phyloP scores from a whole-genome alignment of 64 coral and sea anemone species.

The Porites australiensis region DNA sequence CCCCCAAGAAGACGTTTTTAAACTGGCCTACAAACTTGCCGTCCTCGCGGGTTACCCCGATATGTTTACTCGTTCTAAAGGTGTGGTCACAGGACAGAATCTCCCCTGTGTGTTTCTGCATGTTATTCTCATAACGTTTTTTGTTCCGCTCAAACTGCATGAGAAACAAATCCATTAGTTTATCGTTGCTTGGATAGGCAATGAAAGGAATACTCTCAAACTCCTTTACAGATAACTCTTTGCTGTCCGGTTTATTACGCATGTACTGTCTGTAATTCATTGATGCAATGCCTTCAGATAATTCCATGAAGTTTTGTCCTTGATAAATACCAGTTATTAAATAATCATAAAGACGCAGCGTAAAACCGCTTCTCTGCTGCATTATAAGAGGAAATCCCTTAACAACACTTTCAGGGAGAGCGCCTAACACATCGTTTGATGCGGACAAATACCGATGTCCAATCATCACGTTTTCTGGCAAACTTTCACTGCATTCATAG shows the following conservation, averaged over 20 bases:
- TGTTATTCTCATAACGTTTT: constrained; percentile 33
- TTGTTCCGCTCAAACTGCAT: constrained; percentile 39
- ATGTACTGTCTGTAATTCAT: constrained; percentile 56
- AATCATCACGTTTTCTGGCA: not conserved
- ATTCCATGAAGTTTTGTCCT: too few species aligned
- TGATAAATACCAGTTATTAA: constrained; percentile 42
- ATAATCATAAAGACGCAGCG: constrained; percentile 48
- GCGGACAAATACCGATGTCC: constrained; percentile 70
- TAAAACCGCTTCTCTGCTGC: constrained; percentile 63
- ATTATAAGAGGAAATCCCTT: constrained; percentile 21
- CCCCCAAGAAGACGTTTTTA: constrained; percentile 67
- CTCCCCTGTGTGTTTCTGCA: constrained; percentile 30
- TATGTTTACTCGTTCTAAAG: too few species aligned
- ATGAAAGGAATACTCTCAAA: too few species aligned
- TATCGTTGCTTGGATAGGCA: constrained; percentile 72
- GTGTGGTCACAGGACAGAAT: constrained; percentile 46
- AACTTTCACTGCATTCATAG: constrained; percentile 11
- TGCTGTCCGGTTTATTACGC: too few species aligned
- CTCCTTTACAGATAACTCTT: too few species aligned
- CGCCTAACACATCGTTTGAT: constrained; percentile 38
- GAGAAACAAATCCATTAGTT: constrained; percentile 72
- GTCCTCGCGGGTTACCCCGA: too few species aligned
- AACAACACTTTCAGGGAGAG: constrained; percentile 19
- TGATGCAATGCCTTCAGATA: constrained; percentile 46
- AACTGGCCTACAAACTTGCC: too few species aligned